Base-by-base conservation (phyloP, 2,888 invertebrate species). In the Eupithecia subumbrata region DNA sequence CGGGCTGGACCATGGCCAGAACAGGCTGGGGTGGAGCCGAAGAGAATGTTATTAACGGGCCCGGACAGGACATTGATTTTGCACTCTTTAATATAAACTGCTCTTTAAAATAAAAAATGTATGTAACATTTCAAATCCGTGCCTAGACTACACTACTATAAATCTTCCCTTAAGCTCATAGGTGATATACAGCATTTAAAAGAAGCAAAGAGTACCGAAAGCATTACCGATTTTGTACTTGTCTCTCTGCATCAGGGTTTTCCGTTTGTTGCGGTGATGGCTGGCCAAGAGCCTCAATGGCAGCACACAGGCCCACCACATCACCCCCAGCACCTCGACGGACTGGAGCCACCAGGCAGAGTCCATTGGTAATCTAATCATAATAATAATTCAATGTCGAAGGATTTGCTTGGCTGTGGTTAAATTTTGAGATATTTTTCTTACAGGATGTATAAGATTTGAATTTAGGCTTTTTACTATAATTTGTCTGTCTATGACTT, bases 241-340 rank as follows among this genome's bases (percentile, higher is more conserved):
- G 90, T 75, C 89, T 85, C 9, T 94, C 95, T 48, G 88, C 81
- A 52, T 88, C 82, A 7, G 91, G 84, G 73, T 87, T 86, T 9
- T 93, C 95, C 56, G 96, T 92, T 88, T 98, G 98, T 72, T 96
- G 92, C 30, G 98, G 97, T 0, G 98, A 97, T 48, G 97, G 96
- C 88, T 98, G 98, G 30, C 97, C 97, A 7, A 99, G 90, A 0
- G 97, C 97, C 89, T 98, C 98, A 52, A 98, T 97, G 0, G 99
- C 98, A 0, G 97, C 97, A 79, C 97, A 96, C 18, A 99, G 93
- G 0, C 98, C 98, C 79, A 98, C 97, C 63, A 98, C 97, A 71
- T 96, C 95, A 7, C 96, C 96, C 0, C 95, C 95, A 3, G 94
- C 93, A 0, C 94, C 95, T 5, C 90, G 86, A 0, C 97, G 96